Percentiles rank a stretch among this genome's conserved stretches.
phyloP scores from a whole-genome alignment of 2,113 vertebrate species.

The Rostratula benghalensis region DNA sequence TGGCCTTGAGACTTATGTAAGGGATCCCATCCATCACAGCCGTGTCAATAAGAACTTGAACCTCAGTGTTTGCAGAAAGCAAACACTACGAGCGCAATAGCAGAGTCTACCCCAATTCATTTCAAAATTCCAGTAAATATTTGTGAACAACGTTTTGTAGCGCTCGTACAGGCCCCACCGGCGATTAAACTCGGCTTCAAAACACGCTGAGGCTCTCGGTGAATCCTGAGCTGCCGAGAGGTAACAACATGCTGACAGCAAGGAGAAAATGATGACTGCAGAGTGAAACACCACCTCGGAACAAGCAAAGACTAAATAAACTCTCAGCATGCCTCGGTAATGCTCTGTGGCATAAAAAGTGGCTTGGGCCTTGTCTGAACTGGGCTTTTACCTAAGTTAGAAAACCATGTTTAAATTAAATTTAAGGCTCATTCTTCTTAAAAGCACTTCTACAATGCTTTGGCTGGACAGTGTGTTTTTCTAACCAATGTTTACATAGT shows the following conservation, averaged over 20 bases:
- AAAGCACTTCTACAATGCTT: slow-evolving; percentile 22
- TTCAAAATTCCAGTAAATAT: slow-evolving; percentile 37
- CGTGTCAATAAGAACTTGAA: slow-evolving; percentile 11
- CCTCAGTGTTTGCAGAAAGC: slow-evolving; percentile 16
- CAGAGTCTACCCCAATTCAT: background rate
- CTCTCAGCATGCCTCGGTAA: background rate
- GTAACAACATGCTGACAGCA: background rate
- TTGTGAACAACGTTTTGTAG: background rate
- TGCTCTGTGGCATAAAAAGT: slow-evolving; percentile 2
- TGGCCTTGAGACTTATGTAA: slow-evolving; percentile 1
- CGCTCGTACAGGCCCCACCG: background rate
- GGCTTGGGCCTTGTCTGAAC: slow-evolving; percentile 28
- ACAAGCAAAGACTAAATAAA: slow-evolving; percentile 39
- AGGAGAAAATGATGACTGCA: background rate
- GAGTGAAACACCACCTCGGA: background rate
- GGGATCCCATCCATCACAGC: background rate
- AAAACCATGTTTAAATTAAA: slow-evolving; percentile 52
- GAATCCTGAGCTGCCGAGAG: background rate
- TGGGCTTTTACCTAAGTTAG: background rate
- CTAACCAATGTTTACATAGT: slow-evolving; percentile 63
- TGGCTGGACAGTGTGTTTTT: slow-evolving; percentile 60
- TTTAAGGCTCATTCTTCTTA: slow-evolving; percentile 24
- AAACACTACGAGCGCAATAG: background rate
- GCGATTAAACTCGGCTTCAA: background rate
- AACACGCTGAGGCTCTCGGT: background rate